Evolutionary conservation across 2,888 invertebrate species (phyloP).

Genomic region (Tipula helvola): DNA sequence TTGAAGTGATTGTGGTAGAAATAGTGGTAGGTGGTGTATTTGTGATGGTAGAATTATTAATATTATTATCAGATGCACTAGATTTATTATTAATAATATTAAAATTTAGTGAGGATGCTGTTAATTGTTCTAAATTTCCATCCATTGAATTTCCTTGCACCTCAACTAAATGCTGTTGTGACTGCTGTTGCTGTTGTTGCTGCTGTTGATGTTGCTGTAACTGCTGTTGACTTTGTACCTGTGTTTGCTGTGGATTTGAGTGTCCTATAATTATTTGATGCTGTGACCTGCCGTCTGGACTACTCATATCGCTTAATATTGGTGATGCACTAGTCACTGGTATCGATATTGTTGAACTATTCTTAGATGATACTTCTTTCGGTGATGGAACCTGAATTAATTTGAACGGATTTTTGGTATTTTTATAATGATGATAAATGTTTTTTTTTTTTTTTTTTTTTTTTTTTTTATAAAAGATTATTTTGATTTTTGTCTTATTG

Average conservation of each 20-base stretch:
- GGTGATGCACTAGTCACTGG: constrained; percentile 9
- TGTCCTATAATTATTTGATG: background rate
- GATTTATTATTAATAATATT: constrained; percentile 18
- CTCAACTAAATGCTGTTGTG: constrained; percentile 19
- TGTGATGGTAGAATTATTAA: constrained; percentile 11
- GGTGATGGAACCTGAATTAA: constrained; percentile 16
- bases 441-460: background rate
- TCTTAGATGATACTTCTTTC: constrained; percentile 12
- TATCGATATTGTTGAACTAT: constrained; percentile 7
- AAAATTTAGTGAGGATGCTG: constrained; percentile 21
- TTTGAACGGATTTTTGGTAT: constrained; percentile 10
- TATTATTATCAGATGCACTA: constrained; percentile 15
- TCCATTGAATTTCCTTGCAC: constrained; percentile 16
- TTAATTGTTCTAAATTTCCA: constrained; percentile 16
- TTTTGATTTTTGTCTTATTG: background rate
- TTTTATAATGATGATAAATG: constrained; percentile 11
- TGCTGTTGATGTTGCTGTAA: background rate
- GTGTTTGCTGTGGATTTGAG: background rate
- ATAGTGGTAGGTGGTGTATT: constrained; percentile 14
- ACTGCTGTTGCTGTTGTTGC: constrained; percentile 18
- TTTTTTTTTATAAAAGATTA: background rate
- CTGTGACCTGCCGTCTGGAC: background rate
- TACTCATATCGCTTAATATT: background rate
- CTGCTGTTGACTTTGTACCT: background rate
- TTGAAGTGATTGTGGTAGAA: constrained; percentile 17